Conservation (phyloP, 2,113 vertebrate species). For the Vanacampus margaritifer region DNA sequence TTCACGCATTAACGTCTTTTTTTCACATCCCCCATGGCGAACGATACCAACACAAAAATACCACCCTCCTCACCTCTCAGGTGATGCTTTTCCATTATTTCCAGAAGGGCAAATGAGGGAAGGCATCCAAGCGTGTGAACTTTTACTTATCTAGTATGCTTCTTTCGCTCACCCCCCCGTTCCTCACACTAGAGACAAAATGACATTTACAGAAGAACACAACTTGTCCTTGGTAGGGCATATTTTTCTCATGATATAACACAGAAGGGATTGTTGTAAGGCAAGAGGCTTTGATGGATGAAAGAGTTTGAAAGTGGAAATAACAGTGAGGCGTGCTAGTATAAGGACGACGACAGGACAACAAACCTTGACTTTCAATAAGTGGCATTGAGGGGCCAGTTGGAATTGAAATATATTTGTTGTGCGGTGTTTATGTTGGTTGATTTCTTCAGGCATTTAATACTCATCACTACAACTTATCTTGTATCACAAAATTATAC, state of each 20-base stretch:
- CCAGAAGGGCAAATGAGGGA: constrained; percentile 54
- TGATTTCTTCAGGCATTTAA: too few species aligned
- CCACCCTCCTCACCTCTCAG: constrained; percentile 1
- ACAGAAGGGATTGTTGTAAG: constrained; percentile 10
- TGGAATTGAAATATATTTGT: neutral
- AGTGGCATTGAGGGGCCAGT: neutral
- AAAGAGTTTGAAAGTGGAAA: neutral
- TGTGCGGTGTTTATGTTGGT: neutral
- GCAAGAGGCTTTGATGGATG: neutral
- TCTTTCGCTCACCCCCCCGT: constrained; percentile 18
- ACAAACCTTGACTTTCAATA: neutral
- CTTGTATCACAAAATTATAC: too few species aligned
- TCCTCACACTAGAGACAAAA: constrained; percentile 46
- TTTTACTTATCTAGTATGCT: constrained; percentile 28
- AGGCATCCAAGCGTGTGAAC: constrained; percentile 45
- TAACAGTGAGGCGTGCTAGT: neutral
- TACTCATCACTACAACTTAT: too few species aligned
- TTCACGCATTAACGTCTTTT: neutral
- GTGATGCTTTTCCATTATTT: constrained; percentile 20
- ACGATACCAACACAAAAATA: constrained; percentile 41
- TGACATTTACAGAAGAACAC: constrained; percentile 62
- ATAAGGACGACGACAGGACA: neutral
- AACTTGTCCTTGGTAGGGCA: constrained; percentile 34
- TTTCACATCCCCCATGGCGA: constrained; percentile 40
- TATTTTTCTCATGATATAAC: constrained; percentile 34